Conservation (phyloP, 1,140 invertebrate genomes). For the Antheraea pernyi region DNA sequence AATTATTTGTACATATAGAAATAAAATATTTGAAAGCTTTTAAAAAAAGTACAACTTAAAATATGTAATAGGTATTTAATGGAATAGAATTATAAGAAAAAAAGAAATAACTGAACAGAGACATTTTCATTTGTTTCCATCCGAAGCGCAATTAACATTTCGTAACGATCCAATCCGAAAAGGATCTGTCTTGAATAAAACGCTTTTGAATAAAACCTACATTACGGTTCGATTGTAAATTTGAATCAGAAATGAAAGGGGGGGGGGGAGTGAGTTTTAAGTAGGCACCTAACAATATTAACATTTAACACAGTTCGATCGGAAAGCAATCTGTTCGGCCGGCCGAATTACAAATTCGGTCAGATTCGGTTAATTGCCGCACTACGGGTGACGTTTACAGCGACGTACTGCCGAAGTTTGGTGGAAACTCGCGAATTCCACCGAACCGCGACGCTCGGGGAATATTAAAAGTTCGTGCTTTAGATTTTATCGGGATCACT, state of each 20-base stretch:
- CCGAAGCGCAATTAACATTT: too few species aligned
- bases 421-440: background rate
- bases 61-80: too few species aligned
- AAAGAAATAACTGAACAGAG: too few species aligned
- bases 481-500: conserved; percentile 7
- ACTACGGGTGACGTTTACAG: conserved; percentile 5
- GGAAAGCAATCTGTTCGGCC: conserved; percentile 14
- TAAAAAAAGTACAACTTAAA: too few species aligned
- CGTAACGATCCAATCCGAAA: background rate
- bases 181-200: background rate
- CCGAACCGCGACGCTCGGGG: background rate
- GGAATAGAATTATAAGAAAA: too few species aligned
- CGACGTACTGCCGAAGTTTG: conserved; percentile 11
- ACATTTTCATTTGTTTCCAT: too few species aligned
- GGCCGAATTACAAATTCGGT: conserved; percentile 16
- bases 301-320: conserved; percentile 7
- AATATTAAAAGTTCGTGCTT: conserved; percentile 18
- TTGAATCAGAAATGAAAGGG: conserved; percentile 5
- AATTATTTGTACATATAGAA: too few species aligned
- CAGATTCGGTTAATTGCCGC: conserved; percentile 14
- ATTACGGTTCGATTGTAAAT: conserved; percentile 3
- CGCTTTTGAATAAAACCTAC: background rate
- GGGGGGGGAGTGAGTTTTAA: conserved; percentile 1
- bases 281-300: conserved; percentile 12
- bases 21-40: too few species aligned